These are phyloP conservation scores for Himalopsyche kuldschensis DNA, from an alignment of 2,888 invertebrate genomes.

Conservation along the genomic window DNA sequence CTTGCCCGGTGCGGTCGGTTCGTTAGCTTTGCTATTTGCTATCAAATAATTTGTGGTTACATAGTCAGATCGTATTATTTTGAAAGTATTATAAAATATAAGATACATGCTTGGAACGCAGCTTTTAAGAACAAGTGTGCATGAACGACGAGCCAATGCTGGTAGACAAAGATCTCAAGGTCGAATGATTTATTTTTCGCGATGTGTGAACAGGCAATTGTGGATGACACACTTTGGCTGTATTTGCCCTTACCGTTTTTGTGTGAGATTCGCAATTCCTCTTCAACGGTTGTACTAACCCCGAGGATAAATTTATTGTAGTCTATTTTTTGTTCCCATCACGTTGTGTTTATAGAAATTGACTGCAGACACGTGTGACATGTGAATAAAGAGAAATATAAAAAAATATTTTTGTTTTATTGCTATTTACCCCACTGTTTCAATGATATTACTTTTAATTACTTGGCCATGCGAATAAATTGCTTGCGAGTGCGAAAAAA, in stretches of 20 bases:
- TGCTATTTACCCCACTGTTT: not conserved
- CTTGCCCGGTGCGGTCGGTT: not conserved
- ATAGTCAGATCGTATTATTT: constrained; percentile 27
- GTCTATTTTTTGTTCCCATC: constrained; percentile 23
- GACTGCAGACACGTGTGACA: constrained; percentile 36
- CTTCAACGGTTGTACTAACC: not conserved
- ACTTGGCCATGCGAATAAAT: not conserved
- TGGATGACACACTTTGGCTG: not conserved
- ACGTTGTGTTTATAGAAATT: constrained; percentile 34
- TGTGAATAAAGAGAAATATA: constrained; percentile 33
- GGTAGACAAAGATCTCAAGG: constrained; percentile 29
- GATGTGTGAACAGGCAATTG: constrained; percentile 13
- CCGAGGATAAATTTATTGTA: constrained; percentile 11
- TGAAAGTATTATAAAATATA: constrained; percentile 24
- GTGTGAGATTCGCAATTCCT: constrained; percentile 1
- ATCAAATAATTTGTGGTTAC: constrained; percentile 29
- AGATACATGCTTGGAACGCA: constrained; percentile 12
- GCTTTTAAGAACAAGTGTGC: constrained; percentile 27
- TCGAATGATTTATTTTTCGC: constrained; percentile 32
- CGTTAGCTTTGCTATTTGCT: constrained; percentile 16
- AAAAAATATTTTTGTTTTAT: not conserved
- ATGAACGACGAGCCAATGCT: constrained; percentile 31
- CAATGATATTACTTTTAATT: not conserved
- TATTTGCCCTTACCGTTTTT: constrained; percentile 17
- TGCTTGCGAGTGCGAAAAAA: not conserved